Evolutionary conservation across 2,797 vertebrate genomes (phyloP), one percentile per base, ranked within the genome.

Genomic region (Avahi laniger): DNA sequence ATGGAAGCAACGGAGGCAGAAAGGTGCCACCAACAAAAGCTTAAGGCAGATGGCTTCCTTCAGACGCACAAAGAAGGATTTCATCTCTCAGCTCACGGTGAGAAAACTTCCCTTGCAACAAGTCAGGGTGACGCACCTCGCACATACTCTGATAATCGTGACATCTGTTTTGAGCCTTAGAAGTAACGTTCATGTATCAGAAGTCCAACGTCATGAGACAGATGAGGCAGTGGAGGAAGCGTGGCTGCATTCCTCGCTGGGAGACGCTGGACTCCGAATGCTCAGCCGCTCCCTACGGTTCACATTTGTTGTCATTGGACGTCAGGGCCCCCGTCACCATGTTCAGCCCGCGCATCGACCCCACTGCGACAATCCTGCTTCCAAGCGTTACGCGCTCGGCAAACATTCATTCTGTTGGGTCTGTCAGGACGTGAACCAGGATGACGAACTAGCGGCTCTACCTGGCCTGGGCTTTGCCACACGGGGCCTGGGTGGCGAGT

Each of bases 171-270:
- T 94, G 76, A 89, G 96, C 92, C 96, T 98, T 95, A 96, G 97
- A 97, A 98, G 91, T 97, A 96, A 98, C 87, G 96, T 97, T 97
- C 97, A 85, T 93, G 72, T 93, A 98, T 98, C 96, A 94, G 94
- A 98, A 97, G 97, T 96, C 96, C 92, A 97, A 82, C 97, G 97
- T 28, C 26, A 15, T 9, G 5, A 20, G 52, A 14, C 30, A 38
- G 30, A 85, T 12, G n/a, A n/a, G 30, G 35, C 4, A 33, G 10
- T 7, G 6, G 38, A 33, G 30, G 30, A 35, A 8, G 4, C 22
- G 24, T 2, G 22, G 14, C 50, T 5, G 17, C 2, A 4, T 28
- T 79, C 30, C 50, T 22, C 2, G 17, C 3, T 30, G 69, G 61
- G 65, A 67, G 22, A 28, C 43, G 41, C 59, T 28, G 1, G 43